These are phyloP conservation scores for Rallus limicola DNA, from an alignment of 2,113 vertebrate genomes.

Conservation along the genomic window DNA sequence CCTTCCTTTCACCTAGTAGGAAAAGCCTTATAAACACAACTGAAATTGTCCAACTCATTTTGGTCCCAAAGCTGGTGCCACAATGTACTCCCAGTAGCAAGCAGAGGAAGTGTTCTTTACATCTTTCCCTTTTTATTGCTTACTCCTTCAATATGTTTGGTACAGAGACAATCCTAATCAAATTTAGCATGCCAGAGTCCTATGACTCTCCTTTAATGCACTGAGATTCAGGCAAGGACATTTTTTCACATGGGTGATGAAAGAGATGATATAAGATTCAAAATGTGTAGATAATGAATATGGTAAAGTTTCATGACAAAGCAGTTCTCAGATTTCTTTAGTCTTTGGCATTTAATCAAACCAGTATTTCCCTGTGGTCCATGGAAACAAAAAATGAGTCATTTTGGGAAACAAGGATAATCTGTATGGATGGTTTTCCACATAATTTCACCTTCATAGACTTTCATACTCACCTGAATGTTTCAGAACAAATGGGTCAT, in stretches of 20 bases:
- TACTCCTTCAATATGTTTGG: not conserved
- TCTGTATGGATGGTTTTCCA: not conserved
- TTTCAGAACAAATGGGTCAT: not conserved
- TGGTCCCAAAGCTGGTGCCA: fast-evolving
- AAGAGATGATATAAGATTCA: not conserved
- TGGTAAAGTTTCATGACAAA: not conserved
- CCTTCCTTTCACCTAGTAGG: not conserved
- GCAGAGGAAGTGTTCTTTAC: not conserved
- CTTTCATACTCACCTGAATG: not conserved
- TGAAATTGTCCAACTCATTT: not conserved
- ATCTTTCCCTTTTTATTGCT: not conserved
- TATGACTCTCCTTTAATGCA: not conserved
- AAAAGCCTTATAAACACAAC: not conserved
- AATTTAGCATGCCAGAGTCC: not conserved
- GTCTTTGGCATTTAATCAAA: not conserved
- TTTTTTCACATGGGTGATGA: not conserved
- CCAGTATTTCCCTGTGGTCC: not conserved
- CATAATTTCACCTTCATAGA: not conserved
- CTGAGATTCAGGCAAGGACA: not conserved
- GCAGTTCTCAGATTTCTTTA: not conserved
- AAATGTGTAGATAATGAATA: not conserved
- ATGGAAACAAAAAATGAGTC: not conserved
- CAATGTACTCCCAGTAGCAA: not conserved
- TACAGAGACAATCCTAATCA: not conserved
- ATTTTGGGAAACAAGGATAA: not conserved